Evolutionary conservation across 2,113 vertebrate genomes (phyloP).

Genomic region (Glareola pratincola): DNA sequence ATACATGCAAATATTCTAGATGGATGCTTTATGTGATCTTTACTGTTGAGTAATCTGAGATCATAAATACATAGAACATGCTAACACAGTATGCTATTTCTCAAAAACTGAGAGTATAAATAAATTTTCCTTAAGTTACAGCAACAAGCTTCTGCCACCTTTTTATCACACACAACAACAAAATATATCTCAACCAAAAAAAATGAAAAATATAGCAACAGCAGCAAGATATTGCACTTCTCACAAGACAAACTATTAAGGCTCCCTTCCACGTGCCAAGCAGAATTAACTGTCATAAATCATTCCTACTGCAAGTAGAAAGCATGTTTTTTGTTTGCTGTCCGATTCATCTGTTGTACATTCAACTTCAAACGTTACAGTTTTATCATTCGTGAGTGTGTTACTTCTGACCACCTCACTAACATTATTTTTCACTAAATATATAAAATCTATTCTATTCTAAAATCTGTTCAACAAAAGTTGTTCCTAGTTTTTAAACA

Average conservation of each 20-base stretch:
- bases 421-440: constrained; percentile 53
- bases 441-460: not conserved
- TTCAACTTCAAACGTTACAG: not conserved
- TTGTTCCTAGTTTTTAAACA: not conserved
- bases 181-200: constrained; percentile 27
- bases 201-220: not conserved
- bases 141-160: not conserved
- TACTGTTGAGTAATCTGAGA: not conserved
- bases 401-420: constrained; percentile 57
- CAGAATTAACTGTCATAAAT: constrained; percentile 60
- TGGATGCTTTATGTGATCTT: not conserved
- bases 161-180: not conserved
- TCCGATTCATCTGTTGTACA: constrained; percentile 39
- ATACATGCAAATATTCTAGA: not conserved
- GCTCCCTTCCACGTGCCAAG: constrained; percentile 10
- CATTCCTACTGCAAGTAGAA: constrained; percentile 27
- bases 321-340: constrained; percentile 15
- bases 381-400: constrained; percentile 45
- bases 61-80: not conserved
- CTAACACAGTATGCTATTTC: not conserved
- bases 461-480: not conserved
- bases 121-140: constrained; percentile 3
- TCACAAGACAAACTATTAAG: constrained; percentile 45
- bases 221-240: constrained; percentile 27
- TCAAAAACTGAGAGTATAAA: constrained; percentile 20